phyloP scores from a whole-genome alignment of 2,888 invertebrate genomes.

The Rhogogaster chlorosoma region DNA sequence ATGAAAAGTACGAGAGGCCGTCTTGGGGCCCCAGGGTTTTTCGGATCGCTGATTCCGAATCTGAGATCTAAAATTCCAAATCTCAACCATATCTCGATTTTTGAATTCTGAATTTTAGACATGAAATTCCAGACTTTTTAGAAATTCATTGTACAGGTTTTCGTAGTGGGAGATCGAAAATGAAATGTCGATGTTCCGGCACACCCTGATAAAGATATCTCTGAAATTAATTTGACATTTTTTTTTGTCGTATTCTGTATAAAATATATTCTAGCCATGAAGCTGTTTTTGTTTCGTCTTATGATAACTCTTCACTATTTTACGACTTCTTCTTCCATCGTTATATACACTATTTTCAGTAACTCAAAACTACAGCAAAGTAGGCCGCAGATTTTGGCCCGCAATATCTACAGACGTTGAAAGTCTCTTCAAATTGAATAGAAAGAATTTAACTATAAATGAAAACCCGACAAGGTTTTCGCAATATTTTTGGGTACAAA shows the following conservation, averaged over 20 bases:
- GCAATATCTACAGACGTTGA: not conserved
- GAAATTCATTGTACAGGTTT: no score
- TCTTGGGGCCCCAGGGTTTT: not conserved
- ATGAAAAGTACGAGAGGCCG: not conserved
- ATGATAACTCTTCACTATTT: not conserved
- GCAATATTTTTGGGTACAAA: constrained; percentile 1
- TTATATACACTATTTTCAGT: not conserved
- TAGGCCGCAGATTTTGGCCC: not conserved
- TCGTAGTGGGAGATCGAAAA: no score
- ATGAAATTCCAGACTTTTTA: not conserved
- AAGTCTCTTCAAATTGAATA: not conserved
- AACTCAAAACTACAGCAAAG: not conserved
- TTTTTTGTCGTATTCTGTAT: not conserved
- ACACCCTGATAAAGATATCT: not conserved
- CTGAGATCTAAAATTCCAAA: not conserved
- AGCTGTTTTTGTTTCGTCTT: not conserved
- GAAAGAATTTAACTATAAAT: not conserved
- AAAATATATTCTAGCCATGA: not conserved
- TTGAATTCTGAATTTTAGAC: not conserved
- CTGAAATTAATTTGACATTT: not conserved
- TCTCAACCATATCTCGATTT: not conserved
- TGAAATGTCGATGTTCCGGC: not conserved
- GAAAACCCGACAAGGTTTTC: not conserved
- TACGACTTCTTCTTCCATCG: not conserved
- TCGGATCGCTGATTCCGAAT: not conserved